These are phyloP conservation scores for Oedothorax gibbosus DNA, from an alignment of 1,140 invertebrate genomes.

Conservation along the genomic window DNA sequence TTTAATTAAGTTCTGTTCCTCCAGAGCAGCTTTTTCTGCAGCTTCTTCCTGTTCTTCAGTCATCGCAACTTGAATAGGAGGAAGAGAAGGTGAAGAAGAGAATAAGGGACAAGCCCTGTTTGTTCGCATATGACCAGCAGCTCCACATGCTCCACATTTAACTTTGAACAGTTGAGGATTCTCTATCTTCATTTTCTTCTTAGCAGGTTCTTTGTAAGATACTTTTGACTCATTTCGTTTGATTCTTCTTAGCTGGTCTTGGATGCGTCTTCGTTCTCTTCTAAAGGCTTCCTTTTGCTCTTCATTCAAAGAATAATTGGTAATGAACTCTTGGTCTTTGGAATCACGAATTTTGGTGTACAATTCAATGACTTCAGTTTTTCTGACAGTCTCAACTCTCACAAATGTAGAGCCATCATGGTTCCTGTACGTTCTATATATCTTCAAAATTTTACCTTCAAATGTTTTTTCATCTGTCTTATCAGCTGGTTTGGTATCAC, in stretches of 20 bases:
- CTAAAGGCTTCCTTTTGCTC: conserved; percentile 94
- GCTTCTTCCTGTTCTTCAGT: conserved; percentile 79
- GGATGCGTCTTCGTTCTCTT: conserved; percentile 94
- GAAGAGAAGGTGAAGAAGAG: conserved; percentile 71
- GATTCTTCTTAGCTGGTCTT: conserved; percentile 94
- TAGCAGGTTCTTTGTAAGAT: conserved; percentile 77
- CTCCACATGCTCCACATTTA: conserved; percentile 94
- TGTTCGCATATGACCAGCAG: conserved; percentile 84
- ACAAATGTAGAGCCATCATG: conserved; percentile 93
- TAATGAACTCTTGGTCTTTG: conserved; percentile 92
- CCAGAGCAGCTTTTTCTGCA: conserved; percentile 80
- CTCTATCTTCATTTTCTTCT: conserved; percentile 71
- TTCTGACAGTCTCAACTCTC: conserved; percentile 90
- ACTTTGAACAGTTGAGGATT: conserved; percentile 84
- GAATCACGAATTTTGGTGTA: conserved; percentile 96
- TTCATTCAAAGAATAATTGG: conserved; percentile 52
- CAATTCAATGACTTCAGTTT: conserved; percentile 93
- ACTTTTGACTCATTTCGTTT: conserved; percentile 92
- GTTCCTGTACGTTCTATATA: conserved; percentile 80
- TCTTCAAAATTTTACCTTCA: conserved; percentile 50
- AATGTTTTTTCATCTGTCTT: conserved; percentile 64
- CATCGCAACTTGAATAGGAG: conserved; percentile 79
- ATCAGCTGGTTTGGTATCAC: conserved; percentile 46
- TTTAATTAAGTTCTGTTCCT: conserved; percentile 84
- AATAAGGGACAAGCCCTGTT: conserved; percentile 97